Percentiles rank a stretch among this genome's conserved stretches.
phyloP scores from a whole-genome alignment of 2,113 vertebrate species.

The Leptobrachium ailaonicum region DNA sequence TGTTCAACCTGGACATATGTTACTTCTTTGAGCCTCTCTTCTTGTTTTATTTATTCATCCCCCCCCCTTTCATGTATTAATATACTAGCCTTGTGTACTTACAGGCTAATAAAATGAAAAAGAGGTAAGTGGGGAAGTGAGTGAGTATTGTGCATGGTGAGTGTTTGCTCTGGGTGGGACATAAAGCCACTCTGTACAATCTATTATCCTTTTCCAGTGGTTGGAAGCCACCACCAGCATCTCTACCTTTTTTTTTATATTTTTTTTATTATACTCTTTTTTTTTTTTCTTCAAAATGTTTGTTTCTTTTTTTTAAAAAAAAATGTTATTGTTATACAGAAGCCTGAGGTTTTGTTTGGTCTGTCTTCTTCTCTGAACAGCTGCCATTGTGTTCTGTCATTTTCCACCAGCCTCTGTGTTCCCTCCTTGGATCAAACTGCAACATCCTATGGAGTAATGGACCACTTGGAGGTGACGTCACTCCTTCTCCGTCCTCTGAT shows the following conservation, averaged over 20 bases:
- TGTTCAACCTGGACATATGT: too few relatives aligned
- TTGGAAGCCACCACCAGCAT: neutral
- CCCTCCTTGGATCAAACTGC: slow-evolving; percentile 60
- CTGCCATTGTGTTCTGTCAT: slow-evolving; percentile 50
- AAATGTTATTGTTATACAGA: slow-evolving; percentile 24
- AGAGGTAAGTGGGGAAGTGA: slow-evolving; percentile 15
- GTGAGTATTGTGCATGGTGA: slow-evolving; percentile 38
- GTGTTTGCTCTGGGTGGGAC: neutral
- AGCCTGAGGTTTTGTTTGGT: slow-evolving; percentile 11
- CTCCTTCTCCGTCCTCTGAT: slow-evolving; percentile 69
- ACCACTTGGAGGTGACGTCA: slow-evolving; percentile 77
- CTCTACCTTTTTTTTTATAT: neutral
- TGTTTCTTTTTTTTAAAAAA: slow-evolving; percentile 21
- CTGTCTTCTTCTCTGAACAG: slow-evolving; percentile 26
- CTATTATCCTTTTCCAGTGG: neutral
- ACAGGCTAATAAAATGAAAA: neutral
- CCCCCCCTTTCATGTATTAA: neutral
- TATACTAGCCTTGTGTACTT: neutral
- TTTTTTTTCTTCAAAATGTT: neutral
- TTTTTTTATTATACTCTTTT: slow-evolving; percentile 2
- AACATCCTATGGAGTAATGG: slow-evolving; percentile 70
- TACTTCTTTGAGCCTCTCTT: too few relatives aligned
- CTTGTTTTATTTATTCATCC: too few relatives aligned
- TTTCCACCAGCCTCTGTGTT: slow-evolving; percentile 38
- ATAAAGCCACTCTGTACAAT: slow-evolving; percentile 17